A percentile compares a stretch with the other conserved stretches of the same genome.
Conservation (phyloP, 2,888 invertebrate genomes). For the Cheilosia vernalis region DNA sequence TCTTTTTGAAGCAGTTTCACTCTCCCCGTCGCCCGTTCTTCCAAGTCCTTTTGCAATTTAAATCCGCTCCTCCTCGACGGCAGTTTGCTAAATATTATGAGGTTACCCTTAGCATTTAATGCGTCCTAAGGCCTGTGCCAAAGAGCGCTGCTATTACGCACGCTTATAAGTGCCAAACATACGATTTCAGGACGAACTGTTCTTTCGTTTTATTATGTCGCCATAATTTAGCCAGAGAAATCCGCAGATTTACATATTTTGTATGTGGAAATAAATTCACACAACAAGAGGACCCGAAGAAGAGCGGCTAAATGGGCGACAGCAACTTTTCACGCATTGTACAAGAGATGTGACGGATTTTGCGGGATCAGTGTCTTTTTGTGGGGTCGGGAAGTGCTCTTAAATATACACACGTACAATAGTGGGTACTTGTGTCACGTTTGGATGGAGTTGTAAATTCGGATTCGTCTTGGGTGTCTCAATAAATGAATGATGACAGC, state of each 20-base stretch:
- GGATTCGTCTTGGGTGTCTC: too few species aligned
- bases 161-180: conserved; percentile 28
- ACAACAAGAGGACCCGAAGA: conserved; percentile 20
- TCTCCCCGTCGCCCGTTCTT: conserved; percentile 4
- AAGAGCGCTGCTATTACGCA: conserved; percentile 37
- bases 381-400: not conserved
- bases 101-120: conserved; percentile 32
- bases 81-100: conserved; percentile 40
- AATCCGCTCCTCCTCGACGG: conserved; percentile 31
- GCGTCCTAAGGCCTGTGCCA: not conserved
- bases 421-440: conserved; percentile 18
- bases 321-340: conserved; percentile 35
- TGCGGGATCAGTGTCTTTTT: conserved; percentile 7
- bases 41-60: conserved; percentile 46
- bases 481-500: too few species aligned
- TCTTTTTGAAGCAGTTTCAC: conserved; percentile 47
- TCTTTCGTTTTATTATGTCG: conserved; percentile 37
- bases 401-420: not conserved
- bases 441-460: not conserved
- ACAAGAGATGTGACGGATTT: not conserved
- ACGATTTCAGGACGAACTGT: conserved; percentile 25
- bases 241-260: conserved; percentile 50
- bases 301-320: conserved; percentile 38
- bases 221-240: conserved; percentile 35
- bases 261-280: not conserved